A percentile compares a stretch with the other conserved stretches of the same genome.
Conservation (phyloP, 2,888 invertebrate species). For the Petrophora chlorosata region DNA sequence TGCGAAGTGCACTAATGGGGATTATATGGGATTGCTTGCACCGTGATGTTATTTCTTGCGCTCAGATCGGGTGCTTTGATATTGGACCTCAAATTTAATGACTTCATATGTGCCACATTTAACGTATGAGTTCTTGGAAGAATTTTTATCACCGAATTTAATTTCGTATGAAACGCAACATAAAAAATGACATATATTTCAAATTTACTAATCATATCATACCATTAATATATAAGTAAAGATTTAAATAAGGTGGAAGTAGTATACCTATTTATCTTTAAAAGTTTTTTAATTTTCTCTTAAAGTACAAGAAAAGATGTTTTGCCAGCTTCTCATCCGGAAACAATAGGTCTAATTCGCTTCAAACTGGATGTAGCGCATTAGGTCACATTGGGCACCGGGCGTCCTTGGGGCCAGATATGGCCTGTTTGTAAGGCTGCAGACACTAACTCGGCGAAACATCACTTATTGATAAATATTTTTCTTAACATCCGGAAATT, state of each 20-base stretch:
- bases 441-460: constrained; percentile 1
- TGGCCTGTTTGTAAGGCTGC: constrained; percentile 39
- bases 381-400: constrained; percentile 76
- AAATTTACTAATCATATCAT: too few relatives aligned
- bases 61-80: constrained; percentile 45
- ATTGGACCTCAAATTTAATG: constrained; percentile 41
- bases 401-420: constrained; percentile 69
- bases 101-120: constrained; percentile 25
- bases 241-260: too few relatives aligned
- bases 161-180: background rate
- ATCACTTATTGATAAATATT: too few relatives aligned
- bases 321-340: constrained; percentile 15
- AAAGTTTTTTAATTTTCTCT: too few relatives aligned
- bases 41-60: constrained; percentile 57
- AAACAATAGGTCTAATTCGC: constrained; percentile 30
- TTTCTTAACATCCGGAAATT: too few relatives aligned
- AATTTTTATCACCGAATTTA: background rate
- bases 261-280: too few relatives aligned
- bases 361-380: constrained; percentile 61
- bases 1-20: constrained; percentile 78
- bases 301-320: too few relatives aligned
- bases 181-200: too few relatives aligned
- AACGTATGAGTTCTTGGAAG: constrained; percentile 2
- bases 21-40: constrained; percentile 69
- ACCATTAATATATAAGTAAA: too few relatives aligned